Base-by-base conservation (phyloP, 2,797 vertebrate species). In the Xenops minutus region DNA sequence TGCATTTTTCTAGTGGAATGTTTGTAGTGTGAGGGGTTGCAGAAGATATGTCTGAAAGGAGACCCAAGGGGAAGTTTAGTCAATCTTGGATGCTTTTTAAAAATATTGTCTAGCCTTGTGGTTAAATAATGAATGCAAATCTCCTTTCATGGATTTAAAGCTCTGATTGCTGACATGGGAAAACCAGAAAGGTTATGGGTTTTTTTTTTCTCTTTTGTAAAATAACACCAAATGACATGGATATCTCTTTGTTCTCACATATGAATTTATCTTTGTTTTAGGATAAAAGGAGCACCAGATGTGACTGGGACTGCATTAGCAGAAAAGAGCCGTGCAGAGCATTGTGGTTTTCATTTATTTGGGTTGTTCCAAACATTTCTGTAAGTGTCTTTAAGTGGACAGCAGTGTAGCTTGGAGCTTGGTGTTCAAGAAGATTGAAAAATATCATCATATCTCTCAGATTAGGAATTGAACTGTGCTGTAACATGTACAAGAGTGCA, bases 91-190 rank as follows among this genome's bases (percentile, higher is more conserved):
- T 85, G 75, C 82, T 92, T 96, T 97, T 93, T 80, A 71, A 95
- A 97, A 96, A 95, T 95, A 85, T 97, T 95, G 81, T 95, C 95
- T 95, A 93, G 89, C 93, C 81, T 95, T 94, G 84, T 95, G 78
- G 92, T 93, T 94, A 96, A 96, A 93, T 95, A 97, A 97, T 97
- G 86, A 95, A 97, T 97, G 97, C 95, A 97, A 95, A 97, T 96
- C 94, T 97, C 80, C 86, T 97, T 97, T 96, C 92, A 95, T 94
- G 95, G 89, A 88, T 94, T 97, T 97, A 94, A 96, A 95, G 77
- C 88, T 94, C 78, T 93, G 89, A 95, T 95, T 96, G 94, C 97
- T 96, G 95, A 97, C 95, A 95, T 87, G 92, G 91, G 96, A 93
- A 96, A 97, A 95, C 58, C 73, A 95, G 91, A 90, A 84, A 85